phyloP scores from a whole-genome alignment of 2,888 invertebrate genomes.

The Hirtodrosophila duncani region DNA sequence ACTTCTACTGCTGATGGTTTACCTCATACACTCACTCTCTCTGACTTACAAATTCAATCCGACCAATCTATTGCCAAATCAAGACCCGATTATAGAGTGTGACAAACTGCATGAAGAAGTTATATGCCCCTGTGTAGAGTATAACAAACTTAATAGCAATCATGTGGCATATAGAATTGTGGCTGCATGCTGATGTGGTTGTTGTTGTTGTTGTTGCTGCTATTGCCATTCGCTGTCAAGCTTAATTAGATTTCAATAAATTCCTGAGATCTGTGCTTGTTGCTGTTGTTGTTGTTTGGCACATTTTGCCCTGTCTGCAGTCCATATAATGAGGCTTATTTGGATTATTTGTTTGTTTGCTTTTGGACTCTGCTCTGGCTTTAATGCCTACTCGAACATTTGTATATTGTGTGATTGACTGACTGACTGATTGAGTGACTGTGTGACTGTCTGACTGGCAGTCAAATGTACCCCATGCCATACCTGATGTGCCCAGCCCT shows the following conservation, averaged over 20 bases:
- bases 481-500: constrained; percentile 48
- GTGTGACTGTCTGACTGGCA: constrained; percentile 36
- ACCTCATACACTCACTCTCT: too few relatives aligned
- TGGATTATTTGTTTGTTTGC: constrained; percentile 64
- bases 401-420: constrained; percentile 54
- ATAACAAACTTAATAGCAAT: too few relatives aligned
- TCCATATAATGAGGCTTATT: constrained; percentile 68
- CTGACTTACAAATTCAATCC: too few relatives aligned
- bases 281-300: constrained; percentile 19
- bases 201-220: too few relatives aligned
- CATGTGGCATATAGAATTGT: too few relatives aligned
- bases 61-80: too few relatives aligned
- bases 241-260: constrained; percentile 69
- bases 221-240: too few relatives aligned
- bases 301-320: constrained; percentile 37
- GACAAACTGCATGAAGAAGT: too few relatives aligned
- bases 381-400: too few relatives aligned
- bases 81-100: too few relatives aligned
- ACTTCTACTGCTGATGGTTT: too few relatives aligned
- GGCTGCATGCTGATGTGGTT: constrained; percentile 23
- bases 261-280: constrained; percentile 28
- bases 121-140: too few relatives aligned
- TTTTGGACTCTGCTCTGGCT: constrained; percentile 34
- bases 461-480: constrained; percentile 41
- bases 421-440: constrained; percentile 30